phyloP scores from a whole-genome alignment of 2,797 vertebrate species.

The Brachyrhaphis roseni region DNA sequence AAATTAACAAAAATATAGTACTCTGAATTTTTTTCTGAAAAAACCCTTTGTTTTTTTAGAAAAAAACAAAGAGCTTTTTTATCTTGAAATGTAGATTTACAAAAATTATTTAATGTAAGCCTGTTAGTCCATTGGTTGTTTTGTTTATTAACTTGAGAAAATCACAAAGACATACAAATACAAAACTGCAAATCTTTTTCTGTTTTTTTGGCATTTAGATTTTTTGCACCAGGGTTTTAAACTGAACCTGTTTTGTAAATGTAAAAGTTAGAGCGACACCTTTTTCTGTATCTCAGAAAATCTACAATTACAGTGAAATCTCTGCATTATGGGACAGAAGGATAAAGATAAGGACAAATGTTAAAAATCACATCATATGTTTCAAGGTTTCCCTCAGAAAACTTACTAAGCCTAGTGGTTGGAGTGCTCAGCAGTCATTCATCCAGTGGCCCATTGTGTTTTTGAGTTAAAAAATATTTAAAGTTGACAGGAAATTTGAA shows the following conservation, averaged over 20 bases:
- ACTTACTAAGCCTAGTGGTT: too few species aligned
- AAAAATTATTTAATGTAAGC: background rate
- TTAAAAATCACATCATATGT: background rate
- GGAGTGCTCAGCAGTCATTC: too few species aligned
- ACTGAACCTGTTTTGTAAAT: background rate
- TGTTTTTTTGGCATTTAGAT: background rate
- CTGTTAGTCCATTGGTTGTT: background rate
- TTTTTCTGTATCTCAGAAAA: background rate
- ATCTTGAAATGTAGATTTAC: background rate
- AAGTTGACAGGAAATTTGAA: too few species aligned
- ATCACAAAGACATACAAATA: background rate
- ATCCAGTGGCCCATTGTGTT: too few species aligned
- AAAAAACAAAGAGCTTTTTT: background rate
- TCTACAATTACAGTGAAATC: background rate
- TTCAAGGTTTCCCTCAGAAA: too few species aligned
- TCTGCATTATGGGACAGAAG: background rate
- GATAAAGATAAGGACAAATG: background rate
- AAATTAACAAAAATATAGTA: background rate
- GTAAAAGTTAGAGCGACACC: background rate
- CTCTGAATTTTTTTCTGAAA: background rate
- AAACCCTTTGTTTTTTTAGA: too few species aligned
- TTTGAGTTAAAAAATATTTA: too few species aligned
- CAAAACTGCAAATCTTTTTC: background rate
- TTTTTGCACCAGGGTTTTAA: background rate
- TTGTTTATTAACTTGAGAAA: background rate